Evolutionary conservation across 2,888 invertebrate species (phyloP), one percentile per base, ranked within the genome.

Genomic region (Apamea monoglypha): DNA sequence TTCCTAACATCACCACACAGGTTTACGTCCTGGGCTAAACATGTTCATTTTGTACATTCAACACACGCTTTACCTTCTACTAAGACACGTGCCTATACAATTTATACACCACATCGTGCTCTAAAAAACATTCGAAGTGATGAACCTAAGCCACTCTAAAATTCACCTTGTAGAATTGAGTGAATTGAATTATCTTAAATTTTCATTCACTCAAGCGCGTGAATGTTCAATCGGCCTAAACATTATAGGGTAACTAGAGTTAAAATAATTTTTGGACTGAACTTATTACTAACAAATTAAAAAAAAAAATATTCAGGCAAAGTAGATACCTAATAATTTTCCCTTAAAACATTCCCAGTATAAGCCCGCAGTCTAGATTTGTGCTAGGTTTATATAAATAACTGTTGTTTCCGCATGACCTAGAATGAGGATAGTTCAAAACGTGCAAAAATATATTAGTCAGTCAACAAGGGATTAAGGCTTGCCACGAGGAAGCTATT

Each of bases 71-170:
- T 32, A 18, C n/a, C 36, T 36, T 2, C 36, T 36, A 36, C 2
- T 36, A n/a, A 21, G 16, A n/a, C 8, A 72, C 47, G n/a, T 50
- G 47, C 21, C 40, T 16, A 50, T 63, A 63, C n/a, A 56, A 32
- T 66, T 0, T 67, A 59, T 67, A 47, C 47, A 59, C 18, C 16
- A 50, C 7, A 50, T 16, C 29, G 67, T 50, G 8, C 56, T 67
- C 1, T 18, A 56, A 77, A 77, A 40, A 63, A 74, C 25, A 14
- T 14, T 47, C 12, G 36, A 66, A 78, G 47, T 59, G 77, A 67
- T 76, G 36, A 67, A 10, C 47, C 6, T 18, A 76, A 78, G 59
- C 18, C 29, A 59, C 59, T 67, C 6, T 67, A 29, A 67, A 68
- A n/a, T 76, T 40, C 21, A 29, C 25, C 36, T 25, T 14, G n/a